These are phyloP conservation scores for Atta colombica DNA, from an alignment of 1,140 invertebrate species.

Conservation along the genomic window DNA sequence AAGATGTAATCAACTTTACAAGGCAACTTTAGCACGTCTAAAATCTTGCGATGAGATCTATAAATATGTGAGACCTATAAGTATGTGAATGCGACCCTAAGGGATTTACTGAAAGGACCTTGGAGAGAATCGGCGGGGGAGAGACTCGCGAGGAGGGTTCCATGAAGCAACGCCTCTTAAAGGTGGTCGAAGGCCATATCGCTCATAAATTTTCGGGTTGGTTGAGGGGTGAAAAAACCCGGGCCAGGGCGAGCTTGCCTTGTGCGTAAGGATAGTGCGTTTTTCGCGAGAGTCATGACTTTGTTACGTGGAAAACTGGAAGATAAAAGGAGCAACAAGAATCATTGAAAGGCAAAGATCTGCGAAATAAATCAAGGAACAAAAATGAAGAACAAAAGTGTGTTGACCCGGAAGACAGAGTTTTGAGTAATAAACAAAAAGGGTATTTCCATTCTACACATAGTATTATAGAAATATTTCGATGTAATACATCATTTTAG, in stretches of 20 bases:
- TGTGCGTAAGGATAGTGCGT: conserved; percentile 51
- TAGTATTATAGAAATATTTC: not conserved
- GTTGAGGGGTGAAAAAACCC: conserved; percentile 72
- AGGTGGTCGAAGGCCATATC: conserved; percentile 74
- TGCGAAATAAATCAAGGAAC: not conserved
- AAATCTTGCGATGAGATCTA: conserved; percentile 15
- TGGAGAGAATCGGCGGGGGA: conserved; percentile 11
- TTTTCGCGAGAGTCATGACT: conserved; percentile 76
- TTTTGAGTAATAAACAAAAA: conserved; percentile 71
- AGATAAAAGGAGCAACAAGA: not conserved
- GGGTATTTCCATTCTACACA: not conserved
- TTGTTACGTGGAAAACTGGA: conserved; percentile 76
- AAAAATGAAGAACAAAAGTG: conserved; percentile 59
- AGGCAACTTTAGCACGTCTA: not conserved
- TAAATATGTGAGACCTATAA: conserved; percentile 34
- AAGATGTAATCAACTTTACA: not conserved
- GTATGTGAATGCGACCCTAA: conserved; percentile 19
- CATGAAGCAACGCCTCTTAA: conserved; percentile 45
- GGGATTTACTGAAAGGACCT: not conserved
- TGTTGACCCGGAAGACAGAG: conserved; percentile 74
- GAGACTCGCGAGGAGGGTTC: not conserved
- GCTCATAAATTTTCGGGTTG: conserved; percentile 81
- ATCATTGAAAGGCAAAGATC: not conserved
- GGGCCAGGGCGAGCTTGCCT: conserved; percentile 33
- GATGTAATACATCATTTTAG: not conserved